Base-by-base conservation (phyloP, 2,113 vertebrate species). In the Okapia johnstoni region DNA sequence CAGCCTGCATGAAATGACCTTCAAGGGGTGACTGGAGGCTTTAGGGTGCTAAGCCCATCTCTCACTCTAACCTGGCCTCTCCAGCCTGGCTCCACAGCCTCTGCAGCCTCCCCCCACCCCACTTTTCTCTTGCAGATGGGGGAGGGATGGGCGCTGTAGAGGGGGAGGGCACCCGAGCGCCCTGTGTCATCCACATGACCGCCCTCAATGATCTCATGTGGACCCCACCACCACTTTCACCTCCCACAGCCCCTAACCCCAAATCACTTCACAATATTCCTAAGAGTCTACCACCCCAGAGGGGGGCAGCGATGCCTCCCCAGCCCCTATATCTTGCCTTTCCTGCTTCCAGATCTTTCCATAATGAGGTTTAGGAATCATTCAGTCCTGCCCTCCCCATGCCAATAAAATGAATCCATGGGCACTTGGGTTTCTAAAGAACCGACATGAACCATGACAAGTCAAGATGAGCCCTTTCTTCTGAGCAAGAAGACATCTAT, bases 251-350 rank as follows among this genome's bases (percentile, higher is more conserved):
- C 73, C 15, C 54, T 36, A 54, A 54, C 55, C 83, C 63, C 81
- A 85, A 40, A 61, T 58, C 33, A 63, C 36, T 40, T 14, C 80
- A 48, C 52, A 54, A 52, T n/a, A 46, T 30, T 80, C 76, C 76
- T 13, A 76, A 57, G 19, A 40, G 14, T 21, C 33, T 48, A 40
- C 36, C 26, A 5, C 19, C 28, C 28, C 7, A 10, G n/a, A 23
- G 7, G 0, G 52, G 0, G 21, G 36, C 36, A 16, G 23, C 1
- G 2, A 40, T 16, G 14, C 48, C 85, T 40, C 33, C n/a, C 58
- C 36, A 76, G 57, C 0, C 7, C 55, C 86, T 23, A 26, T 30
- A 21, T 58, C n/a, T 43, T 76, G 58, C 46, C 60, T 33, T 70
- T 66, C 87, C 40, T 33, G 8, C 55, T 61, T 28, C 88, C 40